Conservation (phyloP, 1,140 invertebrate genomes). For the Drosophila fuyamai region DNA sequence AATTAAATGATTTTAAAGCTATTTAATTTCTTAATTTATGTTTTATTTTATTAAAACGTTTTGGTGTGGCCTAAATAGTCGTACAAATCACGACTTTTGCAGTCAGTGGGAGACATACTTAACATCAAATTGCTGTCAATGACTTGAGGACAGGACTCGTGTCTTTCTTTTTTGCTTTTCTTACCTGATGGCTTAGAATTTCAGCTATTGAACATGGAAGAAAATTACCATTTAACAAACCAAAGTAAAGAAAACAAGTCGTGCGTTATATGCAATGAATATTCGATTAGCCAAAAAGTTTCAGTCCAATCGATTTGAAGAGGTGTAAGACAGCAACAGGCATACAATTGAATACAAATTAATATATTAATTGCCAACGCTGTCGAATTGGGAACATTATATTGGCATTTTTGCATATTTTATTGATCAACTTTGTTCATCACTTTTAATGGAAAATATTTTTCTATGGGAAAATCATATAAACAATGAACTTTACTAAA, state of each 20-base stretch:
- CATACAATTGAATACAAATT: conserved; percentile 61
- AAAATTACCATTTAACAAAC: conserved; percentile 70
- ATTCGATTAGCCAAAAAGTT: conserved; percentile 65
- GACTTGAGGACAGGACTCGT: conserved; percentile 73
- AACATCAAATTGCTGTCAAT: conserved; percentile 65
- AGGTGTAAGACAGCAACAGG: conserved; percentile 58
- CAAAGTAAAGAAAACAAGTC: conserved; percentile 59
- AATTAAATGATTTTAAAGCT: neutral
- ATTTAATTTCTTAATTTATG: conserved; percentile 9
- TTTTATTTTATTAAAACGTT: conserved; percentile 6
- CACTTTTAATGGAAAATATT: neutral
- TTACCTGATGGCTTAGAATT: conserved; percentile 65
- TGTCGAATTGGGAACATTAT: conserved; percentile 4
- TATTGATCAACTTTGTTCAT: neutral
- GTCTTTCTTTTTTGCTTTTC: conserved; percentile 43
- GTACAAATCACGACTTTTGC: conserved; percentile 47
- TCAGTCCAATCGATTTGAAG: conserved; percentile 33
- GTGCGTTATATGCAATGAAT: conserved; percentile 73
- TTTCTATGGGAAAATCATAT: neutral
- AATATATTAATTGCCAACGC: conserved; percentile 39
- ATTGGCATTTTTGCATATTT: neutral
- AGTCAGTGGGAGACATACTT: conserved; percentile 13
- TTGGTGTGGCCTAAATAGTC: conserved; percentile 35
- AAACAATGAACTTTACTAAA: too few relatives aligned
- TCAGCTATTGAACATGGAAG: conserved; percentile 60